Conservation (phyloP, 2,888 invertebrate species). For the Fragum whitleyi region DNA sequence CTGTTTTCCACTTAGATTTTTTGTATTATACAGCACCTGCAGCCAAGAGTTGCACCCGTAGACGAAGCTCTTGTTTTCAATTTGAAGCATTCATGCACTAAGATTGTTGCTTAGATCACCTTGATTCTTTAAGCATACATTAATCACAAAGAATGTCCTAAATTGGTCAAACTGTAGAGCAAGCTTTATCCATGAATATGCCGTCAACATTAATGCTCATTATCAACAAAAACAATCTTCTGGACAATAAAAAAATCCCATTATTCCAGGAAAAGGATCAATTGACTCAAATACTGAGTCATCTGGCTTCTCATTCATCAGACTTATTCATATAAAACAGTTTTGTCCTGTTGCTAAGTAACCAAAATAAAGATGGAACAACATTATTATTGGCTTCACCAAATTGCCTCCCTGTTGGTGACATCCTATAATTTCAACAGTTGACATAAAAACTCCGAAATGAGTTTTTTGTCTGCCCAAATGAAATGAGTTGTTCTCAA, state of each 20-base stretch:
- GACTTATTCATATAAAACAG: constrained; percentile 25
- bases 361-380: constrained; percentile 19
- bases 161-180: not conserved
- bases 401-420: constrained; percentile 12
- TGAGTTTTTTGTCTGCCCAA: not conserved
- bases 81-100: no score
- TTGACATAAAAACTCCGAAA: constrained; percentile 4
- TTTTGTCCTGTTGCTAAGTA: constrained; percentile 19
- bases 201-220: not conserved
- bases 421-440: constrained; percentile 25
- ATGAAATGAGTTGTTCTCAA: not conserved
- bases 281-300: constrained; percentile 13
- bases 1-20: no score
- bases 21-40: no score
- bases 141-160: no score
- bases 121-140: no score
- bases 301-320: constrained; percentile 19
- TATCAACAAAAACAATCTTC: constrained; percentile 3
- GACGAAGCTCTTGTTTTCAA: no score
- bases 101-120: no score
- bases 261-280: not conserved
- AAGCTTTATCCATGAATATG: not conserved
- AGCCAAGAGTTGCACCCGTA: no score
- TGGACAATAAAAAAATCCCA: not conserved
- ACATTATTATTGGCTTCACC: constrained; percentile 14